Percentiles rank a stretch among this genome's conserved stretches.
Evolutionary conservation across 2,113 vertebrate genomes (phyloP).

Genomic region (Craseonycteris thonglongyai): DNA sequence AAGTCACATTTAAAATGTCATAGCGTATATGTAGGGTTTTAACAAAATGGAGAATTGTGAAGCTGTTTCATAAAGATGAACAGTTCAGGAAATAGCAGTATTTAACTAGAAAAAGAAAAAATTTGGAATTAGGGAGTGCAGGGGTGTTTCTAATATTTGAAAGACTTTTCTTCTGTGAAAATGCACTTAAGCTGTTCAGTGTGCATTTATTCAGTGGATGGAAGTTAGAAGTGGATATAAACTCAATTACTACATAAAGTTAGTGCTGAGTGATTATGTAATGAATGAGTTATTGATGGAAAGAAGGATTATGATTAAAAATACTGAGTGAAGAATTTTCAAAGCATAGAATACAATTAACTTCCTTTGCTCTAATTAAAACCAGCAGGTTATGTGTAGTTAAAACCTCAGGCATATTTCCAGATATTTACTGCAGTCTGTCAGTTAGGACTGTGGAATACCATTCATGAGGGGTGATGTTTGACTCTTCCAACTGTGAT

Average conservation of each 20-base stretch:
- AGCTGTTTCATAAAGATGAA: not conserved
- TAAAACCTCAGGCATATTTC: conserved; percentile 31
- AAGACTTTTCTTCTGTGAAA: not conserved
- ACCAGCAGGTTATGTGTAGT: not conserved
- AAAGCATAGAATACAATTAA: not conserved
- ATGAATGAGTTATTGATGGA: not conserved
- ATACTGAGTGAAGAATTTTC: conserved; percentile 14
- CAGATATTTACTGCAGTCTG: conserved; percentile 33
- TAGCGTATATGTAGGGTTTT: not conserved
- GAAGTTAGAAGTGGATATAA: not conserved
- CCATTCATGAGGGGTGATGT: conserved; percentile 5
- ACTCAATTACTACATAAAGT: not conserved
- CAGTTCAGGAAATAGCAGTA: not conserved
- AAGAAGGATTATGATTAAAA: not conserved
- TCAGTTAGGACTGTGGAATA: not conserved
- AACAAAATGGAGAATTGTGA: not conserved
- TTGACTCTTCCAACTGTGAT: conserved; percentile 30
- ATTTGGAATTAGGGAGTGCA: not conserved
- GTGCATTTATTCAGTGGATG: not conserved
- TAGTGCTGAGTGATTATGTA: not conserved
- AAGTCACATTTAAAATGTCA: not conserved
- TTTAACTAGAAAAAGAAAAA: not conserved
- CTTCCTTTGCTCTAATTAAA: not conserved
- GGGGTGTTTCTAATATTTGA: not conserved
- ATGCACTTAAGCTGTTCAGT: not conserved